Conservation (phyloP, 1,140 invertebrate genomes). For the Pseudoatta argentina region DNA sequence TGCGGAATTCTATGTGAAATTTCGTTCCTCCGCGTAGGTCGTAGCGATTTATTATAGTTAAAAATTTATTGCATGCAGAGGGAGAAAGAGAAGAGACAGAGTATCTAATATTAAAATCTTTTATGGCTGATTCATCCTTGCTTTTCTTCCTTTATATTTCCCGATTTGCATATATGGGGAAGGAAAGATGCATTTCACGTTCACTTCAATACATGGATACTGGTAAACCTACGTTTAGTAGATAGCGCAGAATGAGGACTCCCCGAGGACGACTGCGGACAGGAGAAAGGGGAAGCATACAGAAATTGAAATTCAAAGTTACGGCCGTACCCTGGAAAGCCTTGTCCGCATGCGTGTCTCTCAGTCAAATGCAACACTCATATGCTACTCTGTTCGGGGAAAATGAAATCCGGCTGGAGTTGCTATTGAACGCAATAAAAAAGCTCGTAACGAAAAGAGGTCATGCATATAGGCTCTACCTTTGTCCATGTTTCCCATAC, state of each 20-base stretch:
- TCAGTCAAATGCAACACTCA: constrained; percentile 28
- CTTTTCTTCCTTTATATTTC: not conserved
- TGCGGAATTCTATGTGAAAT: constrained; percentile 6
- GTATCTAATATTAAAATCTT: not conserved
- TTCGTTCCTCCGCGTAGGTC: not conserved
- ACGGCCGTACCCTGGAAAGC: constrained; percentile 51
- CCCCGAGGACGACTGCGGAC: constrained; percentile 16
- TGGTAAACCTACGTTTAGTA: constrained; percentile 35
- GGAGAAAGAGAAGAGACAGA: not conserved
- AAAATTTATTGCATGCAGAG: constrained; percentile 7
- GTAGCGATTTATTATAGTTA: not conserved
- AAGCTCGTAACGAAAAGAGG: constrained; percentile 48
- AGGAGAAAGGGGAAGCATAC: not conserved
- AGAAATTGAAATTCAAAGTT: constrained; percentile 69
- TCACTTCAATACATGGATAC: constrained; percentile 12
- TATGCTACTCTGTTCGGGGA: constrained; percentile 24
- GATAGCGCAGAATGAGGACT: not conserved
- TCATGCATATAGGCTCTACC: constrained; percentile 6
- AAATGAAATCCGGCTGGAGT: constrained; percentile 43
- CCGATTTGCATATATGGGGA: not conserved
- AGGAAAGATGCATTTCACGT: not conserved
- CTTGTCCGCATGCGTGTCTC: constrained; percentile 40
- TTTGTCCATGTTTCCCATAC: not conserved
- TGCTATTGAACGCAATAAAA: constrained; percentile 38
- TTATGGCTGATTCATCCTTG: constrained; percentile 20